These are phyloP conservation scores for Aptenodytes patagonicus DNA, from an alignment of 2,113 vertebrate species.

Conservation along the genomic window DNA sequence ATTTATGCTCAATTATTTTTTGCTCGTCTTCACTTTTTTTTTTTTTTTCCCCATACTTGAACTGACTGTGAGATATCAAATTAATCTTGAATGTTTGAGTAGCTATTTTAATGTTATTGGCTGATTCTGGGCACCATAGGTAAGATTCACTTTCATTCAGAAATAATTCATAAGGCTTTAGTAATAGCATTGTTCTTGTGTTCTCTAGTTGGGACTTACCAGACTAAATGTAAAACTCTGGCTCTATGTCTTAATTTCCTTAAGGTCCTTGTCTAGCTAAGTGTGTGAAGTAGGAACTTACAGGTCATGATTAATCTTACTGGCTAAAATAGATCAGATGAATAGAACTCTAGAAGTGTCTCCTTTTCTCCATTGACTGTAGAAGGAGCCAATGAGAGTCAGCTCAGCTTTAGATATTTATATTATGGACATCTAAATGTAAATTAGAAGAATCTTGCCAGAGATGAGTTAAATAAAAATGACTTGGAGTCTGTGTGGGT, in stretches of 20 bases:
- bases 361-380: neutral
- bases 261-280: neutral
- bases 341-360: neutral
- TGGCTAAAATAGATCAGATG: neutral
- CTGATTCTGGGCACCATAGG: neutral
- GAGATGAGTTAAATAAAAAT: neutral
- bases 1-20: neutral
- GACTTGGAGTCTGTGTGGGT: neutral
- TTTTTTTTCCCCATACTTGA: neutral
- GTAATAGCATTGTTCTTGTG: neutral
- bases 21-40: neutral
- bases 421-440: neutral
- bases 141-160: neutral
- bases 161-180: neutral
- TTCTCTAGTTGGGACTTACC: neutral
- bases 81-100: neutral
- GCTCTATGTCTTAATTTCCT: neutral
- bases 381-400: neutral
- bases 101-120: neutral
- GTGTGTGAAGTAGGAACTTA: neutral
- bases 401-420: neutral
- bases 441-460: neutral
- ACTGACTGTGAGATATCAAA: neutral
- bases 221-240: neutral
- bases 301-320: neutral